These are phyloP conservation scores for Neotoma lepida DNA, from an alignment of 2,113 vertebrate species.

Conservation along the genomic window DNA sequence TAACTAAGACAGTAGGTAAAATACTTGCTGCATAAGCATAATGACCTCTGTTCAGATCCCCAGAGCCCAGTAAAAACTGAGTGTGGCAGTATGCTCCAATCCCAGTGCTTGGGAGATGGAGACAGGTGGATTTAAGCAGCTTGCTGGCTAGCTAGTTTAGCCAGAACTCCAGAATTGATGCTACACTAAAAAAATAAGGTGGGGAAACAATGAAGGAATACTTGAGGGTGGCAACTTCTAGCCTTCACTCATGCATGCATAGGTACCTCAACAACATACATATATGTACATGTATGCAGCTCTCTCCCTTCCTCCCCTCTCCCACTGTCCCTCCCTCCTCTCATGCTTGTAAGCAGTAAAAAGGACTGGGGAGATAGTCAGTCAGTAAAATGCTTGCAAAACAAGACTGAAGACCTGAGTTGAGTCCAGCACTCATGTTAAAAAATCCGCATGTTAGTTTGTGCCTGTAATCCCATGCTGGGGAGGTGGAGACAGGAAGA, in stretches of 20 bases:
- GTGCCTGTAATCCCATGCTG: not conserved
- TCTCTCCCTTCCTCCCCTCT: not conserved
- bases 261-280: not conserved
- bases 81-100: not conserved
- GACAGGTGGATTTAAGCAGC: not conserved
- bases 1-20: not conserved
- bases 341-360: not conserved
- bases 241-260: not conserved
- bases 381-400: not conserved
- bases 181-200: not conserved
- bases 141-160: not conserved
- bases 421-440: not conserved
- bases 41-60: not conserved
- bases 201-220: not conserved
- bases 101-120: not conserved
- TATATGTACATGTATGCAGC: not conserved
- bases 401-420: not conserved
- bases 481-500: not conserved
- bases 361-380: not conserved
- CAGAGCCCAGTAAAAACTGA: not conserved
- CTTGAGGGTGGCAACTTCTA: not conserved
- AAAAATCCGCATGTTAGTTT: not conserved
- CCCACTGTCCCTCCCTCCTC: not conserved
- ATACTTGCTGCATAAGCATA: not conserved
- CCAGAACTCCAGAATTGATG: not conserved